These are phyloP conservation scores for Xyliphius kryptos DNA, from an alignment of 2,113 vertebrate species.

Conservation along the genomic window DNA sequence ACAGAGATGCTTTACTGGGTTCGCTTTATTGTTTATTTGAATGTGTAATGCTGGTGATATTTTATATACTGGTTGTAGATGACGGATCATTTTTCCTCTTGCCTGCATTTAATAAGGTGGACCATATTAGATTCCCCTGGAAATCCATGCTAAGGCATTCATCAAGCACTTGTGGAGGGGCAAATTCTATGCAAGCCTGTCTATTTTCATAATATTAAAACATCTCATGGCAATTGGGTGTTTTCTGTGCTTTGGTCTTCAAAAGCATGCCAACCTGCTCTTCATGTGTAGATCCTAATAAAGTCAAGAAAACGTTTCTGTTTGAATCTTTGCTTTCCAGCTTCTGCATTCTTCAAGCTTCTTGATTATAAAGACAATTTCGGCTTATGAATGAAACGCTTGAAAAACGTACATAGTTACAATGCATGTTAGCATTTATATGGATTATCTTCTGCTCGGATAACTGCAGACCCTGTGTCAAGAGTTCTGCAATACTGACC, in stretches of 20 bases:
- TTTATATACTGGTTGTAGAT: no score
- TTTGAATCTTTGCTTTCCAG: not conserved
- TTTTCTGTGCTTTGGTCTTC: slow-evolving; percentile 14
- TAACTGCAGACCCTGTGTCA: no score
- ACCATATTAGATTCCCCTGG: not conserved
- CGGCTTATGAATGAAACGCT: no score
- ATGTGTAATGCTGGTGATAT: no score
- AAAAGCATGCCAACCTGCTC: slow-evolving; percentile 36
- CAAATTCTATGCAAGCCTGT: slow-evolving; percentile 14
- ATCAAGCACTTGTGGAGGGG: slow-evolving; percentile 7
- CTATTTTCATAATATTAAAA: slow-evolving; percentile 13
- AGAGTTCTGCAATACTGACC: no score
- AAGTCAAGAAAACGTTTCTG: slow-evolving; percentile 27
- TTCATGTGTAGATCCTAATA: slow-evolving; percentile 37
- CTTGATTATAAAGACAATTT: no score
- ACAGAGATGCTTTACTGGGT: no score
- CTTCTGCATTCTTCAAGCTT: not conserved
- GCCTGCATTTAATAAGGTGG: not conserved
- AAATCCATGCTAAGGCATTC: slow-evolving; percentile 10
- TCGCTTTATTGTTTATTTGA: no score
- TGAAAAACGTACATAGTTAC: no score
- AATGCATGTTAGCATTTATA: no score
- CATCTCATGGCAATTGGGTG: slow-evolving; percentile 14
- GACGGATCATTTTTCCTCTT: not conserved
- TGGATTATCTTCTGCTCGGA: no score